Base-by-base conservation (phyloP, 2,888 invertebrate species). In the Anoncus sp. region DNA sequence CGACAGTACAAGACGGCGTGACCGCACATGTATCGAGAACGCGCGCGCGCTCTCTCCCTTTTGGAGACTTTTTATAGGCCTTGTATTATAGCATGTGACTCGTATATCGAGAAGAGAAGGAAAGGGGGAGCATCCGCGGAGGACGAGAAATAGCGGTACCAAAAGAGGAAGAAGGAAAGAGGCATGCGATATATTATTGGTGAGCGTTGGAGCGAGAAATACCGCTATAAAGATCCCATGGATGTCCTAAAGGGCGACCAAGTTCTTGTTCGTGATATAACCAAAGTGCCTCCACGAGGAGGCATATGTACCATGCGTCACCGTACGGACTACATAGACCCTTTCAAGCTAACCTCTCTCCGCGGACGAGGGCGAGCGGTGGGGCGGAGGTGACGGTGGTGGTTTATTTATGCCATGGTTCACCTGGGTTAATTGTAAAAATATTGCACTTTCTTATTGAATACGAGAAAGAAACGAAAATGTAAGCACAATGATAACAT, bases 1-100 rank as follows among this genome's bases (percentile, higher is more conserved):
- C 85, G 86, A 86, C 85, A 82, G 82, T 82, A 81, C 85, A 86
- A 86, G 86, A 86, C 85, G 85, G 84, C 85, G 85, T 81, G 84
- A 85, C 81, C 85, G 82, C 84, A 85, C 85, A 86, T 82, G 78
- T 80, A 81, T 81, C 80, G 79, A 73, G 67, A 55, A n/a, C n/a
- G 49, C 16, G 47, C 66, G 63, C 62, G 76, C 67, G 67, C 38
- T 27, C 71, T 71, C 77, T 73, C 77, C 74, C 71, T 75, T 75
- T 77, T 62, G 77, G 77, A 69, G 75, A 76, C 69, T 80, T 80
- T 83, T 81, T 81, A 83, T 82, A 82, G 81, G 80, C 80, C 78
- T 79, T 77, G 81, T 80, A 80, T 81, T 81, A 81, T 80, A 79
- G 62, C 72, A 77, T 79, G 77, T 69, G 80, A 76, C 75, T 75